phyloP scores from a whole-genome alignment of 1,140 invertebrate species.

The Elymnias hypermnestra region DNA sequence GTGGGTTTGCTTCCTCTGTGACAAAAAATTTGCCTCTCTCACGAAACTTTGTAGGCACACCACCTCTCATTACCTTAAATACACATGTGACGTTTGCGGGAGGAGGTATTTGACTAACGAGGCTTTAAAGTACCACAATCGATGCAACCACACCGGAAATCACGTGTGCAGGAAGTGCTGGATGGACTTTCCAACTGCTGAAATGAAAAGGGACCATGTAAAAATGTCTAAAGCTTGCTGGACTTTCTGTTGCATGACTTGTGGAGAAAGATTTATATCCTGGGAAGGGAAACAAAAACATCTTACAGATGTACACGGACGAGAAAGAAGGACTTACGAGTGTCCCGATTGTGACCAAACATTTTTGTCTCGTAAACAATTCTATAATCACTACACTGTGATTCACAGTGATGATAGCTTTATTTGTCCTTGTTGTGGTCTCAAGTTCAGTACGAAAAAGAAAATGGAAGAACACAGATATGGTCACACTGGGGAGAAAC shows the following conservation, averaged over 20 bases:
- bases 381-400: slow-evolving; percentile 50
- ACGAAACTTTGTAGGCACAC: slow-evolving; percentile 49
- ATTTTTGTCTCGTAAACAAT: slow-evolving; percentile 36
- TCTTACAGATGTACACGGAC: slow-evolving; percentile 33
- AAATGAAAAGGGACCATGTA: slow-evolving; percentile 42
- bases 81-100: slow-evolving; percentile 58
- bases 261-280: slow-evolving; percentile 49
- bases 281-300: slow-evolving; percentile 55
- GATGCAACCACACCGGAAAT: slow-evolving; percentile 42
- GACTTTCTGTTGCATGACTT: slow-evolving; percentile 43
- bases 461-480: slow-evolving; percentile 44
- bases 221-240: slow-evolving; percentile 42
- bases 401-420: slow-evolving; percentile 48
- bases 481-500: slow-evolving; percentile 55
- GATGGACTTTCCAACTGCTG: slow-evolving; percentile 39
- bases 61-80: slow-evolving; percentile 48
- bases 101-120: slow-evolving; percentile 45
- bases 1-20: slow-evolving; percentile 43
- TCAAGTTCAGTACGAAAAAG: slow-evolving; percentile 42
- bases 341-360: slow-evolving; percentile 48
- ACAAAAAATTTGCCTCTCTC: slow-evolving; percentile 40
- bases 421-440: slow-evolving; percentile 45
- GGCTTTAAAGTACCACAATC: slow-evolving; percentile 52
- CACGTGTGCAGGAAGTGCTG: slow-evolving; percentile 55
- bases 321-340: slow-evolving; percentile 32